Conservation (phyloP, 2,113 vertebrate species). For the Atlantisia rogersi region DNA sequence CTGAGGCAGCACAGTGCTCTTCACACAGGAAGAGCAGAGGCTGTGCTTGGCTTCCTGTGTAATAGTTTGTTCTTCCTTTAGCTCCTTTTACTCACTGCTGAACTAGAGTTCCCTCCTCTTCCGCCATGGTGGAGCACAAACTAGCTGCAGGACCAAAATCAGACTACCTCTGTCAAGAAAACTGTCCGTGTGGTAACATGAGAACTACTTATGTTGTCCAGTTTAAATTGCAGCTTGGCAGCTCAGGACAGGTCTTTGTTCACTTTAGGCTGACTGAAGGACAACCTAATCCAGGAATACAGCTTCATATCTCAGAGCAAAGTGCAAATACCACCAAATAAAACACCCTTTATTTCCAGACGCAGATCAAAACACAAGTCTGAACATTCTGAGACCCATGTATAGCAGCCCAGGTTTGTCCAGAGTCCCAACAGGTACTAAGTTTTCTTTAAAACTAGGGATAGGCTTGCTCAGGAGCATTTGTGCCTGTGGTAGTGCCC, state of each 20-base stretch:
- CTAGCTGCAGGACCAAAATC: neutral
- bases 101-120: neutral
- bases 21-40: slow-evolving; percentile 25
- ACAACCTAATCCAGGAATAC: neutral
- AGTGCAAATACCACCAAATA: neutral
- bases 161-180: neutral
- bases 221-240: neutral
- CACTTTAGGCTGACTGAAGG: neutral
- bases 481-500: neutral
- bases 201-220: neutral
- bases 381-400: neutral
- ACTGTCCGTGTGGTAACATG: neutral
- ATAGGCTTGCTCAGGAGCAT: neutral
- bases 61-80: neutral
- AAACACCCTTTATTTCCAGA: neutral
- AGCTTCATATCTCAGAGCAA: neutral
- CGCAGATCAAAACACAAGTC: neutral
- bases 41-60: slow-evolving; percentile 11
- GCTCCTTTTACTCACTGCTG: neutral
- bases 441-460: neutral
- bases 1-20: neutral
- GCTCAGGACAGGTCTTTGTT: neutral
- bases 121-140: neutral
- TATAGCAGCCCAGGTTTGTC: neutral
- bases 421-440: neutral